Evolutionary conservation across 2,797 vertebrate genomes (phyloP).

Genomic region (Argentina silus): DNA sequence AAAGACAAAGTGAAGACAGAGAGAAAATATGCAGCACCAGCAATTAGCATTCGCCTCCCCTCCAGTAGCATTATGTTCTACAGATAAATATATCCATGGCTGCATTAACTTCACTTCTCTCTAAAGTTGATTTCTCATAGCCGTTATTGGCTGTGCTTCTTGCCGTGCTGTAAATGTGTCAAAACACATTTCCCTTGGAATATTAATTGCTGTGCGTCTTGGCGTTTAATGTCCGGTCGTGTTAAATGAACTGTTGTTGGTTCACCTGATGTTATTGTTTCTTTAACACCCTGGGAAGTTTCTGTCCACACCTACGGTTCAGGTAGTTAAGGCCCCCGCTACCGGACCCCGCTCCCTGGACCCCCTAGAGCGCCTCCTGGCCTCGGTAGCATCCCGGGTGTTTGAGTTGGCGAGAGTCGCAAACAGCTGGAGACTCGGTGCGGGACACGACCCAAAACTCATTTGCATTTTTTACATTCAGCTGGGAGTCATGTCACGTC

Average conservation of each 20-base stretch:
- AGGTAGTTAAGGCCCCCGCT: conserved; percentile 22
- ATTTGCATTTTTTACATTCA: conserved; percentile 47
- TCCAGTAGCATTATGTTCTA: neutral
- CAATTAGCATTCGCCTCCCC: neutral
- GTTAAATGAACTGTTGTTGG: conserved; percentile 47
- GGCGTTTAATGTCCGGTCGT: conserved; percentile 31
- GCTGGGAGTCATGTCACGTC: conserved; percentile 55
- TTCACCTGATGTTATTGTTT: conserved; percentile 64
- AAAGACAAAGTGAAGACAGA: neutral
- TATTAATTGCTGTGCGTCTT: conserved; percentile 41
- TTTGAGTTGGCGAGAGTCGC: conserved; percentile 60
- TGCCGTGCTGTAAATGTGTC: neutral
- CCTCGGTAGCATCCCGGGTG: conserved; percentile 56
- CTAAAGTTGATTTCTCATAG: neutral
- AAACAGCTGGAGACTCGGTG: conserved; percentile 43
- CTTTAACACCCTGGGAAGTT: conserved; percentile 51
- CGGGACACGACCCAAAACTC: conserved; percentile 52
- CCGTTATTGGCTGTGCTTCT: neutral
- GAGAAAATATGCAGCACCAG: neutral
- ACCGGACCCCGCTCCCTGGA: neutral
- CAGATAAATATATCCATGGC: neutral
- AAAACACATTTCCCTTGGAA: neutral
- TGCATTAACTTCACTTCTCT: neutral
- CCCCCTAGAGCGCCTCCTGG: conserved; percentile 47
- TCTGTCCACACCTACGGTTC: conserved; percentile 59